Evolutionary conservation across 35 echinoderm and acorn worm genomes (phyloP), one percentile per base, ranked within the genome.

Genomic region (Patiria miniata): DNA sequence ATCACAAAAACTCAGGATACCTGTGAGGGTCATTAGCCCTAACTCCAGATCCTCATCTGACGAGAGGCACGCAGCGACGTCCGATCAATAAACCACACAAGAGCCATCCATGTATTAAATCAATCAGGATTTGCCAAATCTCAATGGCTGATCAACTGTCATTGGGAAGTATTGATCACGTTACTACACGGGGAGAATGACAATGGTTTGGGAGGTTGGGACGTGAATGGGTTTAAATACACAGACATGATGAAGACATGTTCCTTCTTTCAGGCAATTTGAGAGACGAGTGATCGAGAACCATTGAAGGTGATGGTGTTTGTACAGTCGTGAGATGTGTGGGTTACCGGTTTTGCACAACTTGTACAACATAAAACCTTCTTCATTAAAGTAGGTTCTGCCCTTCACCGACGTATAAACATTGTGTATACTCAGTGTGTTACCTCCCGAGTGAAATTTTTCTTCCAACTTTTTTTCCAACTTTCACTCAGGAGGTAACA

Each of bases 41-140:
- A 23, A 73, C 19, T 73, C 65, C 65, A 26, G 26, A 16, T 73
- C 65, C 26, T 73, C 65, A 30, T 73, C 65, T 73, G 26, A 18
- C 19, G 26, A 73, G 58, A 61, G 65, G 4, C 12, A 12, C 42
- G 42, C 42, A 47, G 42, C 42, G 42, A 47, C 4, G 42, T 4
- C n/a, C 65, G 26, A 73, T 73, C 65, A 73, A 73, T 73, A 73
- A 73, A 73, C 65, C 23, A 73, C 19, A 73, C 65, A 73, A 73
- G 65, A 23, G 14, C 19, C 12, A 18, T 10, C 19, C 65, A 14
- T 73, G 65, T 47, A n/a, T n/a, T n/a, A 47, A 47, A 73, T 73
- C 65, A 73, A 73, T 73, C 23, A 1, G 65, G 65, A 73, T 73
- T n/a, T 73, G 29, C 65, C 65, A 73, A 73, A 26, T 73, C 65